Evolutionary conservation across 1,140 invertebrate genomes (phyloP), one percentile per base, ranked within the genome.

Genomic region (Aradophagus sp.): DNA sequence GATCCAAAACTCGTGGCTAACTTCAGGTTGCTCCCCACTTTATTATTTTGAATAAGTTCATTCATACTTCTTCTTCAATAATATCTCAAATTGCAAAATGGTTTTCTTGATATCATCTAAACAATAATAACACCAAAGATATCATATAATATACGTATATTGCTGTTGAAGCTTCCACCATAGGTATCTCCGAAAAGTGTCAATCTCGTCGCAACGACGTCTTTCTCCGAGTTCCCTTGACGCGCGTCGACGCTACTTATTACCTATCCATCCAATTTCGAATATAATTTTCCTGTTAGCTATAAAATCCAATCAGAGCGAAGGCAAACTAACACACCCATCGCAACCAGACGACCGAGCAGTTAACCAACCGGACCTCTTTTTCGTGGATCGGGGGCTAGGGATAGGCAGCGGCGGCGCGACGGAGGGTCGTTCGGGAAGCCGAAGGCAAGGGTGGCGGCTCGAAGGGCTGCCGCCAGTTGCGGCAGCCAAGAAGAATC

Each of bases 251-350:
- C 42, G 27, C 38, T n/a, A n/a, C n/a, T n/a, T 69, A 62, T 38
- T 69, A 74, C 65, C 65, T 78, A 84, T 77, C 78, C 76, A 79
- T 71, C 78, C 82, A 82, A 85, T 85, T 74, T 84, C 70, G 76
- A 84, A 83, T 81, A 83, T 85, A 85, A 84, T 84, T 84, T 84
- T 84, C 82, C 82, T 84, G 81, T 85, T 85, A 84, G 77, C 80
- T 82, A 65, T 82, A 76, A 83, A 85, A 85, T 84, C 76, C 76
- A 84, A 85, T 85, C 82, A 81, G 72, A 74, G 75, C 67, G 61
- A 70, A 76, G 74, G 73, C 68, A 68, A 71, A 72, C 73, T 68
- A 71, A 59, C 58, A 75, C 73, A 71, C 59, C 68, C 68, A 67
- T 63, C 73, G 63, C 59, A n/a, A n/a, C n/a, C n/a, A 34, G 52